Base-by-base conservation (phyloP, 53 echinoderm and acorn worm species). In the Astropecten irregularis region DNA sequence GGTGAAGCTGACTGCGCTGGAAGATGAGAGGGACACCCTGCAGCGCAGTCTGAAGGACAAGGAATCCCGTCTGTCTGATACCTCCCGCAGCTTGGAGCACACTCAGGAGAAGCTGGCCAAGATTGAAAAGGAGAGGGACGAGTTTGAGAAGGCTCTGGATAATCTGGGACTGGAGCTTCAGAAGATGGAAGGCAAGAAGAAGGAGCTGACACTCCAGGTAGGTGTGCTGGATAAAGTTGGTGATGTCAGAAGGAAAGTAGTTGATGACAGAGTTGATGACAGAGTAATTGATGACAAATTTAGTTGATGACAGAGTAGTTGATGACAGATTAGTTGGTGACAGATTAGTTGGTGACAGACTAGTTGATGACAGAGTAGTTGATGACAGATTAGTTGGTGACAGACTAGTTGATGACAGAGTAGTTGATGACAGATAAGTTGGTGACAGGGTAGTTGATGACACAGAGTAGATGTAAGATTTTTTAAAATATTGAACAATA, bases 121-220 rank as follows among this genome's bases (percentile, higher is more conserved):
- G 59, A 50, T 85, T 1, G 84, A 87, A 48, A 85, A 84, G 85
- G 88, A 95, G 64, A 85, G 86, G 26, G 90, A 92, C 23, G 88
- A 89, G n/a, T 82, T 90, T 9, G 92, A 95, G 46, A 77, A 68
- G 10, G 87, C 88, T 35, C 56, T 90, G 19, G 95, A 92, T 32
- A 81, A 88, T 49, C 79, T 95, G 39, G 56, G 92, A 16, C 53
- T 55, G 15, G 86, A 88, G 66, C 77, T 90, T 38, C 76, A 74
- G n/a, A 88, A 92, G 54, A 79, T 85, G 36, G 83, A 85, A 38
- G 32, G 93, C 68, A 79, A 71, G 55, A 92, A 81, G 49, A 90
- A 95, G 56, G 90, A 93, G 52, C 65, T 90, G 38, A 90, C 74
- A 1, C 83, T 85, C 29, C 92, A 95, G 92, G 95, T 95, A 72